Evolutionary conservation across 2,113 vertebrate species (phyloP), one percentile per base, ranked within the genome.

Genomic region (Menidia beryllina): DNA sequence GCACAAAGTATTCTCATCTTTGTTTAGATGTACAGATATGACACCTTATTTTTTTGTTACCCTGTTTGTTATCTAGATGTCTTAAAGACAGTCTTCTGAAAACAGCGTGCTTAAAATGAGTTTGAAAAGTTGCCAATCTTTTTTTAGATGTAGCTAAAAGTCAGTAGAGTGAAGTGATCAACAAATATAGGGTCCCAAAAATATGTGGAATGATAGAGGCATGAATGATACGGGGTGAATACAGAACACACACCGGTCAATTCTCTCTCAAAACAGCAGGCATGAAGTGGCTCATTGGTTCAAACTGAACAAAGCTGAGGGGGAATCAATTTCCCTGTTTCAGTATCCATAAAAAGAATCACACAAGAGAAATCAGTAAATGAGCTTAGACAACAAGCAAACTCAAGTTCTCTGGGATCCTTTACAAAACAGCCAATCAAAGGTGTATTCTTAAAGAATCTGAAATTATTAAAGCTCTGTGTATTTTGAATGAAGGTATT

Each of bases 301-400:
- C 17, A 19, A 5, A 41, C 8, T 13, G 39, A 15, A 19, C 3
- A 43, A 43, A 4, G 41, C 41, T n/a, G 14, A 43, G 51, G 62
- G 66, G 84, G 75, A 74, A 72, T 79, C 71, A 65, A 45, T 54
- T 79, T 71, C 62, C 49, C n/a, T 70, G 69, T 73, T 75, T 63
- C 48, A 76, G 72, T 70, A 68, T 73, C 67, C 5, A 3, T 47
- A 69, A 74, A 84, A 76, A 70, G 54, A 76, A 75, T 72, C 81
- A 77, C 57, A 54, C 68, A 60, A 77, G 57, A 53, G 58, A 69
- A 77, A 82, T 72, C 39, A 54, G 69, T 75, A 74, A 77, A 84
- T 69, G 69, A 77, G 58, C 52, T 72, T 41, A n/a, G 76, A 82
- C 69, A 74, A 84, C 21, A 41, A 71, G 62, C 5, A 4, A 20